Evolutionary conservation across 2,888 invertebrate species (phyloP), one percentile per base, ranked within the genome.

Genomic region (Scaptomyza tumidula): DNA sequence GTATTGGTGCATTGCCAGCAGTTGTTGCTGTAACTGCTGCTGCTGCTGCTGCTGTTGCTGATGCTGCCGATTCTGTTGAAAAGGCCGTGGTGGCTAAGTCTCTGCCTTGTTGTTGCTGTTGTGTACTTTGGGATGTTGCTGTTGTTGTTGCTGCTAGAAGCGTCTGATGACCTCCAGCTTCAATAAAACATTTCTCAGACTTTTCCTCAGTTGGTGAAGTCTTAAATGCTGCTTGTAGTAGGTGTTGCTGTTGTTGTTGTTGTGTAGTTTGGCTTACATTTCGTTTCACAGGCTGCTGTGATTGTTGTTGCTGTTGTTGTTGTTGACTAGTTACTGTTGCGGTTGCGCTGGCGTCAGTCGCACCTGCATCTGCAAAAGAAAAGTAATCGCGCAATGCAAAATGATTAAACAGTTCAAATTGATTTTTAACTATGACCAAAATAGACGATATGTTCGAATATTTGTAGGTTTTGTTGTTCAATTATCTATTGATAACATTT

Each of bases 81-180:
- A 73, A 63, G 56, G 60, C 79, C 61, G 75, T 74, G 78, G 75
- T 68, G 78, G 80, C 63, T 45, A 59, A 71, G 49, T 78, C 77
- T 80, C 69, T 76, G 60, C 63, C 64, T 79, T 77, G 75, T 59
- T 50, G 75, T 66, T 29, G 29, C 5, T 31, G 7, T 13, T 39
- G 39, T 39, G 49, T 71, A 70, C 60, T 80, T 71, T 63, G 72
- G 75, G 74, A 58, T 78, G 62, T 49, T 71, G 77, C 62, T 76
- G 61, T 11, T 49, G 45, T 16, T 67, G 57, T 45, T 53, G 72
- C 57, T 74, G 72, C 60, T 74, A 60, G 67, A 66, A 68, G 73
- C 79, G 85, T 80, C 71, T 90, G 91, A 90, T 90, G 90, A 90
- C 90, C 90, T 90, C 91, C 89, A 85, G 84, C 89, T 89, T 89